phyloP scores from a whole-genome alignment of 2,888 invertebrate species.

The Formica aserva region DNA sequence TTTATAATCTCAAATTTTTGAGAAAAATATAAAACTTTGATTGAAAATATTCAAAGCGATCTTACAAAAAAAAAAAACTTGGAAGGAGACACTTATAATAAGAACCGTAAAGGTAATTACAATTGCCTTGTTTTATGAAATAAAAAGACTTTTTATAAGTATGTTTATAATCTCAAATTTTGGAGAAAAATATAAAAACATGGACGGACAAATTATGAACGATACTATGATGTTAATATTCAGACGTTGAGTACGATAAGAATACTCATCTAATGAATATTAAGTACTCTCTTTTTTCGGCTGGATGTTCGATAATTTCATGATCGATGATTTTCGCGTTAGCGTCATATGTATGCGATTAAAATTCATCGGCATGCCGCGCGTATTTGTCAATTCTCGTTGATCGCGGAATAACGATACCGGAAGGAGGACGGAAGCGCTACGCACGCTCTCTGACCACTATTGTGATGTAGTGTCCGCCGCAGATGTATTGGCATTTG shows the following conservation, averaged over 20 bases:
- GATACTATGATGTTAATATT: background rate
- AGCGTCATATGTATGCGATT: constrained; percentile 60
- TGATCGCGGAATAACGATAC: constrained; percentile 69
- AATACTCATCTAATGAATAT: background rate
- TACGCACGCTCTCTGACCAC: constrained; percentile 42
- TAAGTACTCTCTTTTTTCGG: background rate
- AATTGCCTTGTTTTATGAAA: background rate
- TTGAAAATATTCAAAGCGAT: background rate
- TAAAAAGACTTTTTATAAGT: background rate
- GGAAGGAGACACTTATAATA: background rate
- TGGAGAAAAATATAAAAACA: background rate
- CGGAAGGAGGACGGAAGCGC: constrained; percentile 45
- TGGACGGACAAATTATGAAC: background rate
- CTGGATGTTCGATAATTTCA: constrained; percentile 66
- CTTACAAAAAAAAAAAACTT: background rate
- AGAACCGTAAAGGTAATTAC: background rate
- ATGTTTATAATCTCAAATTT: background rate
- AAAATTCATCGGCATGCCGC: constrained; percentile 59
- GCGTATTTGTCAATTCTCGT: constrained; percentile 60
- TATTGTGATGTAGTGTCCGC: constrained; percentile 48
- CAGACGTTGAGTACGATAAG: background rate
- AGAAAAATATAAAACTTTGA: background rate
- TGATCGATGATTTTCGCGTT: constrained; percentile 65
- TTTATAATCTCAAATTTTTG: background rate
- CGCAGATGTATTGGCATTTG: constrained; percentile 52